Evolutionary conservation across 1,140 invertebrate species (phyloP), one percentile per base, ranked within the genome.

Genomic region (Drosophila funebris): DNA sequence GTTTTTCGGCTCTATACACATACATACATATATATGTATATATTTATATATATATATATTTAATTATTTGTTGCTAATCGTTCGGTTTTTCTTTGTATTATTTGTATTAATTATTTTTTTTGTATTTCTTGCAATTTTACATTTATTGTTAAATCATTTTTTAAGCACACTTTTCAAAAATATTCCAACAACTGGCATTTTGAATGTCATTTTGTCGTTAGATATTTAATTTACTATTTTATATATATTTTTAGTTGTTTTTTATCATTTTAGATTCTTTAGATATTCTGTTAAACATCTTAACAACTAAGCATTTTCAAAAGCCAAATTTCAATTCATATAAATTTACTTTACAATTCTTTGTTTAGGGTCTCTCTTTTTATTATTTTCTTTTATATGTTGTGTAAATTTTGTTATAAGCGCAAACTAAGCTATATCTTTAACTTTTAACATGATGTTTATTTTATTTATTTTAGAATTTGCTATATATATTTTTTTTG

Each of bases 131-230:
- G 39, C 37, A 52, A 44, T 54, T 46, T 61, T 44, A 71, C 52
- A 76, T 84, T 72, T 48, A 54, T 50, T 39, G 4, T 61, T 61
- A 54, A 41, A 46, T 69, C n/a, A 16, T 41, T 76, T 87, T 88
- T 87, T 82, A 87, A 87, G 84, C 84, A 87, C 84, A 88, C 76
- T 83, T 88, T 80, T 83, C 31, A 44, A 70, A 73, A 69, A 85
- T 87, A 87, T 53, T 78, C 70, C 67, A 78, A 77, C 71, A 60
- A 78, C 78, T 78, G 69, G 70, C 81, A 85, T 84, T 84, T 84
- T 70, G 29, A 85, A 85, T 85, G 82, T 87, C 53, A 31, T 58
- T 39, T 74, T 50, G 44, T 73, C 22, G 27, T 67, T 62, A 64
- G 58, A 81, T 81, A 64, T 60, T 58, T 67, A 4, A 36, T 61